phyloP scores from a whole-genome alignment of 2,888 invertebrate genomes.

The Amiota minor region DNA sequence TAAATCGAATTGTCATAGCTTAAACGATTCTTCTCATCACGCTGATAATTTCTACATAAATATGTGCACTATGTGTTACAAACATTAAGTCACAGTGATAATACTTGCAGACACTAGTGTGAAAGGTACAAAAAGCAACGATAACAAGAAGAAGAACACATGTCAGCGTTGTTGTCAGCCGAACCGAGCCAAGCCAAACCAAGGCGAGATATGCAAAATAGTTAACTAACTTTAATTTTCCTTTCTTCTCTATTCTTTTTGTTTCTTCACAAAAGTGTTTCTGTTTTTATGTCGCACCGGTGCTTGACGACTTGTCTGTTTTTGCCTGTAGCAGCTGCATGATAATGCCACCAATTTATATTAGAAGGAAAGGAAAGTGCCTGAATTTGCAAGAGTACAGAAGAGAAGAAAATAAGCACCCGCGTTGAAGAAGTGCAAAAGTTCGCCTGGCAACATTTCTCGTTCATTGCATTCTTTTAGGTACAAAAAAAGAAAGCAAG shows the following conservation, averaged over 20 bases:
- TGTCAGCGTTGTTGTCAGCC: no score
- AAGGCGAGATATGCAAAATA: background rate
- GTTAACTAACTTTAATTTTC: slow-evolving; percentile 5
- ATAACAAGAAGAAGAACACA: no score
- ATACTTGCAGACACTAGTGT: no score
- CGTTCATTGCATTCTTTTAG: background rate
- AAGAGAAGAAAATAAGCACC: background rate
- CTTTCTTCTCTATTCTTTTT: background rate
- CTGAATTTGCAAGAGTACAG: background rate
- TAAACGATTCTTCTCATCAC: no score
- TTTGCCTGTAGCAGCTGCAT: background rate
- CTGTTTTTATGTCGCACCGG: background rate
- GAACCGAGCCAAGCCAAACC: no score
- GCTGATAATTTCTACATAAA: no score
- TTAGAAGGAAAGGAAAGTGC: background rate
- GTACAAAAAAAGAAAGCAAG: background rate
- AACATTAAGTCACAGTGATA: no score
- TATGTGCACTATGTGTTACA: no score
- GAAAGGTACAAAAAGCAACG: no score
- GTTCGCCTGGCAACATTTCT: background rate
- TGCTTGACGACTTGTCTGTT: background rate
- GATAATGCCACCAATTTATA: background rate
- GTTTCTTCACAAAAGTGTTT: background rate
- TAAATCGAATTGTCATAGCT: no score
- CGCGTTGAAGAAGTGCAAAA: no score